These are phyloP conservation scores for Bombus difficillimus DNA, from an alignment of 1,140 invertebrate species.

Conservation along the genomic window DNA sequence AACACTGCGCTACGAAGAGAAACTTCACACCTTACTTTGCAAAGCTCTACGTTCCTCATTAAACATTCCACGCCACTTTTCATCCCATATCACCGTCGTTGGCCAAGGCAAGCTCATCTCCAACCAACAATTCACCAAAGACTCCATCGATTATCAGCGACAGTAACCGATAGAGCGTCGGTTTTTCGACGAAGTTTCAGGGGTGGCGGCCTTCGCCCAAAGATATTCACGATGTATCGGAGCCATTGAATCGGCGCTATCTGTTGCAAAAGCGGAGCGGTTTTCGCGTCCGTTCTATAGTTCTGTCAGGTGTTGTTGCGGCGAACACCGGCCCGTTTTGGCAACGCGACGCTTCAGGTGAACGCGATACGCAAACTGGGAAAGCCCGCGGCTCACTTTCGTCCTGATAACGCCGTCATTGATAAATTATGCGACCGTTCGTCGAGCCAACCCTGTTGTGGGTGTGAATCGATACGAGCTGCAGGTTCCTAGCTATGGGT, in stretches of 20 bases:
- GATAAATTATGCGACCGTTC: constrained; percentile 49
- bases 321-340: constrained; percentile 9
- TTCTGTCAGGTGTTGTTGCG: constrained; percentile 41
- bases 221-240: constrained; percentile 34
- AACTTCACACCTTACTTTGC: not conserved
- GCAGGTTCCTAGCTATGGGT: not conserved
- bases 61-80: not conserved
- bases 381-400: constrained; percentile 52
- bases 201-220: not conserved
- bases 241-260: constrained; percentile 49
- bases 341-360: constrained; percentile 44
- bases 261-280: not conserved
- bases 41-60: not conserved
- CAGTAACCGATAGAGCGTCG: not conserved
- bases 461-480: constrained; percentile 16
- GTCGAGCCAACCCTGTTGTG: not conserved
- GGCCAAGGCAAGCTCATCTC: not conserved
- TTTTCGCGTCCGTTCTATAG: constrained; percentile 24
- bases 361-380: constrained; percentile 40
- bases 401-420: constrained; percentile 43
- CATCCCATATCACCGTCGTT: not conserved
- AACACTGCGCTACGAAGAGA: not conserved
- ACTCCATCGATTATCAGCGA: constrained; percentile 11
- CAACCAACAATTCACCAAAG: constrained; percentile 19
- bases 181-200: not conserved